Base-by-base conservation (phyloP, 1,140 invertebrate genomes). In the Drosophila sechellia region DNA sequence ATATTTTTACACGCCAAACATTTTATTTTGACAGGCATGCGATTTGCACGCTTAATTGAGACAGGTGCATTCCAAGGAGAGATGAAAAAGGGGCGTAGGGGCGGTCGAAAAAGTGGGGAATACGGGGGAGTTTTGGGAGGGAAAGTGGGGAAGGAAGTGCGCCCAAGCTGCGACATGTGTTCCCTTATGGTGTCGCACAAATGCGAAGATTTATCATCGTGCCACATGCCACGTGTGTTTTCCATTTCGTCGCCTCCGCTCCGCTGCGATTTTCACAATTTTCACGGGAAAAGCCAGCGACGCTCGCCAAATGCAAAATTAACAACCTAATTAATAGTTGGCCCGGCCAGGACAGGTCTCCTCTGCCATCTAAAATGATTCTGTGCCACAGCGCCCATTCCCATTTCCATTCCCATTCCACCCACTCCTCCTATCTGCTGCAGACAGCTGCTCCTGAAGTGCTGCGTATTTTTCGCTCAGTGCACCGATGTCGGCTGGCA, bases 31-130 rank as follows among this genome's bases (percentile, higher is more conserved):
- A 87, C 84, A 87, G 81, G 65, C 79, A 60, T 79, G 79, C 84
- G 84, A 87, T 87, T 89, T 87, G 84, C 84, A 89, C 84, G 84
- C 84, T 89, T 87, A 87, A 87, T 87, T 87, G 79, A 89, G 79
- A 87, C 84, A 87, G 84, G 84, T 87, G 84, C 79, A 70, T 22
- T 37, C 49, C 42, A 31, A 37, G 55, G 31, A 34, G 37, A 27
- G 39, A 10, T 5, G 49, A 17, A 15, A 53, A 34, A 25, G 37
- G 20, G 40, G 20, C 22, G 27, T 20, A 13, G 43, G 34, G 43
- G 39, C 2, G 15, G n/a, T 2, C 12, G 12, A 10, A 37, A 31
- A 15, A 3, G 4, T 8, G 27, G 27, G 6, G 6, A 31, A 31
- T 31, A 31, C 27, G 27, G 34, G 34, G 12, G 31, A 27, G 37